Evolutionary conservation across 1,140 invertebrate species (phyloP).

Genomic region (Zaprionus camerounensis): DNA sequence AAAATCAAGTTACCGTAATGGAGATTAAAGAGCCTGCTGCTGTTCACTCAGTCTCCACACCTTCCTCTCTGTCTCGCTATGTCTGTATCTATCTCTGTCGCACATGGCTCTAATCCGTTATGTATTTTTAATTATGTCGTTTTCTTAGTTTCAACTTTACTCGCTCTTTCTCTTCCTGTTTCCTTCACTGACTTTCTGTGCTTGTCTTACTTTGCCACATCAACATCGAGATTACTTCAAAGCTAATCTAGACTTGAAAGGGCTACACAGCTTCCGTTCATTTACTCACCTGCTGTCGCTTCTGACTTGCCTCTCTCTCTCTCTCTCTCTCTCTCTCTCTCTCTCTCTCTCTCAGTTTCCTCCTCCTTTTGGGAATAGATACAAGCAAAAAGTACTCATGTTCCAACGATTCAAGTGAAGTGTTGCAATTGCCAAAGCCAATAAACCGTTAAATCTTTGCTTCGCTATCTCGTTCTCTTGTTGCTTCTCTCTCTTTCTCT

Average conservation of each 20-base stretch:
- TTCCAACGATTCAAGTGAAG: not conserved
- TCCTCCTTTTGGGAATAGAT: not conserved
- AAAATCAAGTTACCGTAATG: conserved; percentile 6
- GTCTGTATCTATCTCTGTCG: not conserved
- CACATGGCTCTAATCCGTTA: not conserved
- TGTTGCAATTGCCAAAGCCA: not conserved
- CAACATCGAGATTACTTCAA: conserved; percentile 1
- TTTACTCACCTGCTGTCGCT: not conserved
- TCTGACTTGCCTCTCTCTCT: not conserved
- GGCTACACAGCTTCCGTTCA: not conserved
- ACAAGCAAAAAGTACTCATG: not conserved
- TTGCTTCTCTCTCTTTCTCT: not conserved
- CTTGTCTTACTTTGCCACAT: not conserved
- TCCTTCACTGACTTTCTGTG: not conserved
- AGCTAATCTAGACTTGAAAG: not conserved
- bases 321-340: not conserved
- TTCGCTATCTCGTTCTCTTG: not conserved
- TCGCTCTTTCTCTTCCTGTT: not conserved
- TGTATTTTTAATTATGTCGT: conserved; percentile 1
- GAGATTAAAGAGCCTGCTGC: conserved; percentile 1
- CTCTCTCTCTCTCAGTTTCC: not conserved
- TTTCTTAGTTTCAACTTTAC: not conserved
- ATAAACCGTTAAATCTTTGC: not conserved
- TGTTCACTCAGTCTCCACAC: not conserved
- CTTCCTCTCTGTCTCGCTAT: not conserved